phyloP scores from a whole-genome alignment of 2,797 vertebrate genomes.

The Xenopus petersii region DNA sequence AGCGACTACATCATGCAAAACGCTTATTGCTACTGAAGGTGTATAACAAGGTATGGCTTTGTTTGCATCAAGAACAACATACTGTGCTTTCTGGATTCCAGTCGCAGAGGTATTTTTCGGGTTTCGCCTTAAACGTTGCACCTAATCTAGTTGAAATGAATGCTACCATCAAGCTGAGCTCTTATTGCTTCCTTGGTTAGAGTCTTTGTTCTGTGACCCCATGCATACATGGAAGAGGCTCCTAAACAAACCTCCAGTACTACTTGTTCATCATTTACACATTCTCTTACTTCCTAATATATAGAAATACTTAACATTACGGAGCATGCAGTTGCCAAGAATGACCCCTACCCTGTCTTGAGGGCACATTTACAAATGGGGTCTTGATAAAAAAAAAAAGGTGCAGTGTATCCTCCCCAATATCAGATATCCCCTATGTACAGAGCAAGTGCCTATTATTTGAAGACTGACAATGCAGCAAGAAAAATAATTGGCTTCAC shows the following conservation, averaged over 20 bases:
- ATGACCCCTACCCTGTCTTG: constrained; percentile 50
- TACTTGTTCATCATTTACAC: not conserved
- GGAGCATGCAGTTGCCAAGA: constrained; percentile 42
- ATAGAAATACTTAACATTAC: constrained; percentile 16
- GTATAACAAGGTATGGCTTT: constrained; percentile 88
- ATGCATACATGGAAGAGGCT: constrained; percentile 15
- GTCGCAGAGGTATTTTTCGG: constrained; percentile 78
- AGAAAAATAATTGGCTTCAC: no score
- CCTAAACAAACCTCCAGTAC: not conserved
- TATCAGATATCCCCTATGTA: no score
- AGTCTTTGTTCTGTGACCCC: constrained; percentile 8
- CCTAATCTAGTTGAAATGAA: constrained; percentile 57
- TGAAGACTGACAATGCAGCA: no score
- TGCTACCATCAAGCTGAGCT: constrained; percentile 53
- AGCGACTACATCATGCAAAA: constrained; percentile 81
- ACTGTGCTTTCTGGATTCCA: constrained; percentile 79
- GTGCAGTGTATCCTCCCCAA: constrained; percentile 59
- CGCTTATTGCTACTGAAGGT: constrained; percentile 95
- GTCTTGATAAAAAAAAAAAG: constrained; percentile 50
- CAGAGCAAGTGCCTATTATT: no score
- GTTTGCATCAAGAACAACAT: constrained; percentile 76
- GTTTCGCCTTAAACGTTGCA: constrained; percentile 50
- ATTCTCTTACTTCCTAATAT: constrained; percentile 10
- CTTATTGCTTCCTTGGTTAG: constrained; percentile 37
- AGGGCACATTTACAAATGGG: constrained; percentile 64